Conservation (phyloP, 23 tunicate genomes). For the Ciona savignyi region DNA sequence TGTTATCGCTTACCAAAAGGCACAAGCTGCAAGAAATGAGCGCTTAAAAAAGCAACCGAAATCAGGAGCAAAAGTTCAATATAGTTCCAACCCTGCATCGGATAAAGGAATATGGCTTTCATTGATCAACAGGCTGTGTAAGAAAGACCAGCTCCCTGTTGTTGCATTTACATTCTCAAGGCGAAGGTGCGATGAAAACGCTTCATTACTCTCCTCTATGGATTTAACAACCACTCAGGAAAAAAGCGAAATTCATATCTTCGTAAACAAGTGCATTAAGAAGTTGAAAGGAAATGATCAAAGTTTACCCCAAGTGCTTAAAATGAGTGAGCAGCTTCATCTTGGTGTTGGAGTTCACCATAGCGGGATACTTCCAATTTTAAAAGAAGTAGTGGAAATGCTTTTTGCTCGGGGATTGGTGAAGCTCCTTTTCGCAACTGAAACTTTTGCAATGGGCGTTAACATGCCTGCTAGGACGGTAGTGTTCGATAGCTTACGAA, state of each 20-base stretch:
- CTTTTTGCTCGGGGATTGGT: conserved; percentile 93
- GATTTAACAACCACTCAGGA: conserved; percentile 81
- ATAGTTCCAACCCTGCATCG: conserved; percentile 28
- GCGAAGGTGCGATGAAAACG: conserved; percentile 90
- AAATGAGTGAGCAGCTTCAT: conserved; percentile 43
- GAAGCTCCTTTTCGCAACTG: conserved; percentile 96
- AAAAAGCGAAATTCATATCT: conserved; percentile 88
- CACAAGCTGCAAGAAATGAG: conserved; percentile 76
- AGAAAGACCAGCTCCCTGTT: conserved; percentile 78
- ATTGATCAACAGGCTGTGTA: conserved; percentile 57
- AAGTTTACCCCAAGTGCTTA: conserved; percentile 78
- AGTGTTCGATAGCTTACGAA: conserved; percentile 87
- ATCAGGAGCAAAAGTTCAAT: conserved; percentile 60
- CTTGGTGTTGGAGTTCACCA: conserved; percentile 96
- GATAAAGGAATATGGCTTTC: conserved; percentile 90
- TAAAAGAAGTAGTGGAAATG: conserved; percentile 95
- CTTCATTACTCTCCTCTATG: conserved; percentile 54
- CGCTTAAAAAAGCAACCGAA: conserved; percentile 57
- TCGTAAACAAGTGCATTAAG: conserved; percentile 74
- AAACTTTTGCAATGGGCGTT: conserved; percentile 99
- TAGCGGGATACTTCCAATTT: conserved; percentile 88
- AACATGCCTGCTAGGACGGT: conserved; percentile 99
- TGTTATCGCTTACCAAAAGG: conserved; percentile 66
- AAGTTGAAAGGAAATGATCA: conserved; percentile 77
- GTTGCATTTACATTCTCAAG: conserved; percentile 94